These are phyloP conservation scores for Chaunax sp. DNA, from an alignment of 2,797 vertebrate species.

Conservation along the genomic window DNA sequence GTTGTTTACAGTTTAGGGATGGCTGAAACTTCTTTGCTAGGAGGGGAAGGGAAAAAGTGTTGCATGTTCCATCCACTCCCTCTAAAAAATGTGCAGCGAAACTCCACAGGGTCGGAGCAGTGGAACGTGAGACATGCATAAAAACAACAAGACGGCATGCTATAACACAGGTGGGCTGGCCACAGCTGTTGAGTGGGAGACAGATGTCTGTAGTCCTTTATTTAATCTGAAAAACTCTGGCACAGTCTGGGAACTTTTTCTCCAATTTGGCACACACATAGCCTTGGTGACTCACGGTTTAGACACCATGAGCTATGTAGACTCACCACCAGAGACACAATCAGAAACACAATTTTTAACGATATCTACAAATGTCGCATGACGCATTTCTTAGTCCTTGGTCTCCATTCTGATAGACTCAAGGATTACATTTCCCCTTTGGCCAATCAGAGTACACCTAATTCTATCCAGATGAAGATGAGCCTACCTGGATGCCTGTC, in stretches of 20 bases:
- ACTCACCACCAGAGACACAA: too few relatives aligned
- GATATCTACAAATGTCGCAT: too few relatives aligned
- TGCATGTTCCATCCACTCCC: constrained; percentile 55
- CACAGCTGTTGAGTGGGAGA: constrained; percentile 47
- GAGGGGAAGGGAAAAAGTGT: constrained; percentile 45
- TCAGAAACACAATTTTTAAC: too few relatives aligned
- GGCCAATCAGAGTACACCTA: neutral
- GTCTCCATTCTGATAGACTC: too few relatives aligned
- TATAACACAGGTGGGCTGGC: constrained; percentile 58
- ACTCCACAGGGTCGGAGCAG: constrained; percentile 43
- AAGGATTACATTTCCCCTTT: too few relatives aligned
- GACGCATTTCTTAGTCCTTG: too few relatives aligned
- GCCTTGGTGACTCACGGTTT: neutral
- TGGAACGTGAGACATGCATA: constrained; percentile 60
- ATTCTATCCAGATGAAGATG: neutral
- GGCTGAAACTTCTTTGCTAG: constrained; percentile 51
- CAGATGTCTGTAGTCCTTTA: constrained; percentile 47
- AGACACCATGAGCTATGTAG: too few relatives aligned
- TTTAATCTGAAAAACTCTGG: constrained; percentile 32
- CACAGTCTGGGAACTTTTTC: neutral
- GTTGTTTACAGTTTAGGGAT: constrained; percentile 70
- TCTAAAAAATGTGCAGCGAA: constrained; percentile 48
- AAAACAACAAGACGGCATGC: constrained; percentile 53
- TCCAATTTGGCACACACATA: neutral
- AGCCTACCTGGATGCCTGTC: constrained; percentile 82